Evolutionary conservation across 2,797 vertebrate species (phyloP).

Genomic region (Anableps anableps): DNA sequence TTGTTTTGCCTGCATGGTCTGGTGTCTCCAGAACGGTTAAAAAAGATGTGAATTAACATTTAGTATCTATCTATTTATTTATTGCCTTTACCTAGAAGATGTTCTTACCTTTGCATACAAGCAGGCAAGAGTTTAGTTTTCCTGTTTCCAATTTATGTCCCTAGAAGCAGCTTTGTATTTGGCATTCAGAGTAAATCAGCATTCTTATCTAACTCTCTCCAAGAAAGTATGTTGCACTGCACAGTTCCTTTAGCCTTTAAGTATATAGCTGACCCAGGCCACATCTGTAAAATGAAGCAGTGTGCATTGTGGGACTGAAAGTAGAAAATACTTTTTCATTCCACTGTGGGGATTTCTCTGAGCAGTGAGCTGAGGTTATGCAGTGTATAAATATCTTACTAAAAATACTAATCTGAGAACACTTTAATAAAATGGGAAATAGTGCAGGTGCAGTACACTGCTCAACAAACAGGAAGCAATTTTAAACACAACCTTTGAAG

Average conservation of each 20-base stretch:
- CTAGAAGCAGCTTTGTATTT: slow-evolving; percentile 18
- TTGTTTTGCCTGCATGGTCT: not conserved
- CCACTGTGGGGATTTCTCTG: slow-evolving; percentile 18
- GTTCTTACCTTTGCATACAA: slow-evolving; percentile 1
- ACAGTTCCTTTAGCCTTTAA: slow-evolving; percentile 25
- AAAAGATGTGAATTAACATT: not conserved
- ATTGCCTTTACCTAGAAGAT: not conserved
- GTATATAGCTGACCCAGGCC: slow-evolving; percentile 31
- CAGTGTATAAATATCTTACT: slow-evolving; percentile 21
- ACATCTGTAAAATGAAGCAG: slow-evolving; percentile 17
- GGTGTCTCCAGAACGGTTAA: not conserved
- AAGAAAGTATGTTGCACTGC: slow-evolving; percentile 4
- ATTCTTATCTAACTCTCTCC: slow-evolving; percentile 12
- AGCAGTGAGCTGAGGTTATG: not conserved
- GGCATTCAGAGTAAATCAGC: slow-evolving; percentile 15
- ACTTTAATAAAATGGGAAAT: slow-evolving; percentile 29
- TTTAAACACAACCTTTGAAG: slow-evolving; percentile 26
- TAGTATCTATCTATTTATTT: not conserved
- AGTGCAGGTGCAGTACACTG: slow-evolving; percentile 25
- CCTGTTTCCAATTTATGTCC: slow-evolving; percentile 5
- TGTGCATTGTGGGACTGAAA: slow-evolving; percentile 3
- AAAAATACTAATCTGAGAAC: slow-evolving; percentile 24
- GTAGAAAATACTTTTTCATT: slow-evolving; percentile 10
- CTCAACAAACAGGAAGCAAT: slow-evolving; percentile 19
- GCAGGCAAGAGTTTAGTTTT: not conserved